These are phyloP conservation scores for Bombus breviceps DNA, from an alignment of 1,140 invertebrate species.

Conservation along the genomic window DNA sequence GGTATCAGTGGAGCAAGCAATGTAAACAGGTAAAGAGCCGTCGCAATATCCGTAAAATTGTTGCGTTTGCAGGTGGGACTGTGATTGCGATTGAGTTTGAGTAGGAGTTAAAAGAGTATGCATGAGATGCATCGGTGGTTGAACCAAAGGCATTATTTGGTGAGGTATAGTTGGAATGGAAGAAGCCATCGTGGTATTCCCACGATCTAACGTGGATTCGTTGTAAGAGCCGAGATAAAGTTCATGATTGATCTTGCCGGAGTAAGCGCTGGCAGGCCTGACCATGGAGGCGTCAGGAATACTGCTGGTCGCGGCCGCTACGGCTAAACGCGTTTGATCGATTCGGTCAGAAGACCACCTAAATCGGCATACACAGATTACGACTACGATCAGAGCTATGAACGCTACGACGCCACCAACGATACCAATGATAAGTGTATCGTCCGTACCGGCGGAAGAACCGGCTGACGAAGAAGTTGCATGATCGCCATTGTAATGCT, in stretches of 20 bases:
- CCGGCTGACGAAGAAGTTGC: slow-evolving; percentile 75
- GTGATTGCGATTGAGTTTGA: slow-evolving; percentile 45
- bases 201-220: slow-evolving; percentile 76
- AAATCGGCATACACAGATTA: slow-evolving; percentile 92
- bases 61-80: slow-evolving; percentile 51
- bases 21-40: slow-evolving; percentile 75
- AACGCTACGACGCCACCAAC: slow-evolving; percentile 95
- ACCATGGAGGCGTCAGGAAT: slow-evolving; percentile 80
- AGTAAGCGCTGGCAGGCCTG: slow-evolving; percentile 76
- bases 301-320: slow-evolving; percentile 76
- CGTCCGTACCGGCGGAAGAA: slow-evolving; percentile 89
- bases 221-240: slow-evolving; percentile 78
- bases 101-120: slow-evolving; percentile 50
- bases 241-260: slow-evolving; percentile 79
- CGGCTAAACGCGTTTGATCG: slow-evolving; percentile 75
- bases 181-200: slow-evolving; percentile 51
- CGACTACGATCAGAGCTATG: slow-evolving; percentile 93
- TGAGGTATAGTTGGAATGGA: slow-evolving; percentile 69
- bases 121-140: slow-evolving; percentile 74
- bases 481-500: slow-evolving; percentile 81
- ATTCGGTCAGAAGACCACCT: slow-evolving; percentile 74
- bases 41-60: slow-evolving; percentile 81
- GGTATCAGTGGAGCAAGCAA: slow-evolving; percentile 75
- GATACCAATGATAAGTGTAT: slow-evolving; percentile 95
- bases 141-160: slow-evolving; percentile 78